Conservation (phyloP, 2,888 invertebrate genomes). For the Cryptus viduatorius region DNA sequence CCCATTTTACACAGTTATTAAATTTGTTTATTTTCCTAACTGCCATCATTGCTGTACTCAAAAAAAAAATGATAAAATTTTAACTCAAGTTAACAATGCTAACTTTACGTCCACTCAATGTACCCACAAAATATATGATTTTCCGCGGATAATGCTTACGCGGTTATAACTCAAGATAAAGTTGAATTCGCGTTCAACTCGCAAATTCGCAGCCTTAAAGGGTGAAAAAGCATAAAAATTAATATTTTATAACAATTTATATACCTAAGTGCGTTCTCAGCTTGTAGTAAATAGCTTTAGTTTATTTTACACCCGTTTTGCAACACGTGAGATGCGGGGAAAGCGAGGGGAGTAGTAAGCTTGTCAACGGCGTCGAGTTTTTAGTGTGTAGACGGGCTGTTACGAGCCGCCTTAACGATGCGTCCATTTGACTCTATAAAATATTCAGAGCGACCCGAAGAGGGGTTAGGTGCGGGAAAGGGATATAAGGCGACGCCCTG, state of each 20-base stretch:
- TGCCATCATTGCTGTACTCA: too few relatives aligned
- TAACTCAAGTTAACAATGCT: too few relatives aligned
- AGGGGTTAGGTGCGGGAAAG: constrained; percentile 5
- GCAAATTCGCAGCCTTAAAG: neutral
- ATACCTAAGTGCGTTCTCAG: neutral
- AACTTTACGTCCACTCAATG: neutral
- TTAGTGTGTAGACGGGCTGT: constrained; percentile 23
- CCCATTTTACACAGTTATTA: too few relatives aligned
- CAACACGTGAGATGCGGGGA: neutral
- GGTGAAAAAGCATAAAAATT: neutral
- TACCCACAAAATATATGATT: neutral
- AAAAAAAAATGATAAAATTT: too few relatives aligned
- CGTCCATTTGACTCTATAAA: constrained; percentile 66
- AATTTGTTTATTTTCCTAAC: too few relatives aligned
- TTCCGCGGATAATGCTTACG: neutral
- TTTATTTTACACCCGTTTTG: constrained; percentile 29
- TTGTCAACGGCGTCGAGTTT: constrained; percentile 28
- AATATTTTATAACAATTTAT: neutral
- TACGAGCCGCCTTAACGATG: constrained; percentile 41
- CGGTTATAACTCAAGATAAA: neutral
- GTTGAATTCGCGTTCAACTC: too few relatives aligned
- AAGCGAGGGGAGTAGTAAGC: neutral
- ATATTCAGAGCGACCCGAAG: constrained; percentile 59
- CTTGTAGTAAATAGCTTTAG: neutral
- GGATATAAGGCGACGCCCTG: constrained; percentile 22